Evolutionary conservation across 1,140 invertebrate genomes (phyloP), one percentile per base, ranked within the genome.

Genomic region (Drosophila serrata): DNA sequence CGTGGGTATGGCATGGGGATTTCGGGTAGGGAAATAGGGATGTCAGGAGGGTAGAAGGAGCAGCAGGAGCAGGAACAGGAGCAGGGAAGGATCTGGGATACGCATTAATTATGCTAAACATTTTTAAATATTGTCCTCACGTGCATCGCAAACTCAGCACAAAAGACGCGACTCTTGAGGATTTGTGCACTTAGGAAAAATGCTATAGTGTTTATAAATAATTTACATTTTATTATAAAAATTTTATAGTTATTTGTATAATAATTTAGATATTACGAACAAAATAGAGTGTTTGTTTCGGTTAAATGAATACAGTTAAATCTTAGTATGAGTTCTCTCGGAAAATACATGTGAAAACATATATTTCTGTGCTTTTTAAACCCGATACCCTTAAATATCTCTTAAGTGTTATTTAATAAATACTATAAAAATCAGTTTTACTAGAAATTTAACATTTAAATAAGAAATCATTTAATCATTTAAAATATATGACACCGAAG

Each of bases 71-170:
- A 3, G 12, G 4, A 24, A 35, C 19, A 45, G 19, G 19, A 24
- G 19, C 42, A 9, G 42, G 35, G 51, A 27, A 51, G 55, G 43
- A 37, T 51, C 49, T 57, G 70, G 56, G 51, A 62, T 79, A 59
- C 59, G 82, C 72, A 90, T 90, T 92, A 92, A 92, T 92, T 91
- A 92, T 92, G 90, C 86, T 91, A 91, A 92, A 92, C 85, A 92
- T 87, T 91, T 90, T 92, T 92, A 90, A 92, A 92, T 91, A 92
- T 92, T 92, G 90, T 91, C 90, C 90, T 92, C 90, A 92, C 90
- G 90, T 91, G 87, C 87, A 81, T 74, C 58, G 27, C 65, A 22
- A 72, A 68, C 43, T 56, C 57, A 29, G 68, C 61, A 43, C 48
- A 40, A 48, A 75, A 58, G 51, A 29, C 19, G 65, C 65, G 58